Evolutionary conservation across 2,797 vertebrate species (phyloP), one percentile per base, ranked within the genome.

Genomic region (Merluccius polli): DNA sequence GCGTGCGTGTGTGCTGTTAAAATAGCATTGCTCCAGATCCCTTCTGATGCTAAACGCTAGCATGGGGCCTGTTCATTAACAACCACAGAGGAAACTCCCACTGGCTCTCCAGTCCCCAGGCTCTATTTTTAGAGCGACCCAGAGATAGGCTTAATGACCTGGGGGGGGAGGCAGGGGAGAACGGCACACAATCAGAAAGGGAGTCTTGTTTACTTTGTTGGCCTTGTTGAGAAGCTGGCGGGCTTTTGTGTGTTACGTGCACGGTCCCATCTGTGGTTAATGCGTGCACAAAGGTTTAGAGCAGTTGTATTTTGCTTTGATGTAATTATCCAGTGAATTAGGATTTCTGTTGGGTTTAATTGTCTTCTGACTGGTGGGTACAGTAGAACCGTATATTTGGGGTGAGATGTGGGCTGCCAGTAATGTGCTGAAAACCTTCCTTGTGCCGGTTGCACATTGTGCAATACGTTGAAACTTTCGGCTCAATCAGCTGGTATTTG

Each of bases 91-190:
- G 90, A 86, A 84, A 84, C 89, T 90, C 90, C 88, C 89, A 87
- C 90, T 85, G 89, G 89, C 88, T 87, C 86, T 93, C 89, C 87
- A 88, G 89, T 87, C 81, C 85, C 36, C 82, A 81, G 86, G 79
- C 87, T 85, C 92, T 94, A 93, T 94, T 93, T 92, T 91, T 94
- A 93, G 90, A 92, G 86, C 79, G 79, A 85, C 88, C 87, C 86
- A 90, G 89, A 92, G 80, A 89, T 86, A 84, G 85, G 87, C 80
- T 79, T 93, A 91, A 92, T 92, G 90, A 90, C 89, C 86, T 52
- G 82, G 75, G 81, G 76, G 78, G 27, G 38, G 21, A 27, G 73
- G 69, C 35, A 68, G 44, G 44, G 44, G 18, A 21, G 18, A 52
- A 78, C 75, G 78, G 83, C 78, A 81, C 71, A 85, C 86, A 67